phyloP scores from a whole-genome alignment of 2,888 invertebrate genomes.

The Drosophila greeni region DNA sequence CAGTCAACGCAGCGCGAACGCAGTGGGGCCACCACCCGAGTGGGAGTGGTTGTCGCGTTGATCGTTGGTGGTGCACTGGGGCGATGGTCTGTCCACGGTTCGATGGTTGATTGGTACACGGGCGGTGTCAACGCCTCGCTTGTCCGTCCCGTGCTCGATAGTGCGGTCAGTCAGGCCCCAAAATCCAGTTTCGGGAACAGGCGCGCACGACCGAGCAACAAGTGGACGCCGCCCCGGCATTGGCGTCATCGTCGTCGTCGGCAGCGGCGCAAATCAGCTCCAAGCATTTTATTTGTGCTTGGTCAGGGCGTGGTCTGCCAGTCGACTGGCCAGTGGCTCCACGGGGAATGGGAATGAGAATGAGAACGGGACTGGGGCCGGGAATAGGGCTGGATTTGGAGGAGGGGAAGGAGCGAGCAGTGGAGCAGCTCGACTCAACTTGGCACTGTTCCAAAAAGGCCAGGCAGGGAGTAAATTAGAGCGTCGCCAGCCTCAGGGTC shows the following conservation, averaged over 20 bases:
- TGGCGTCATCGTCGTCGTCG: constrained; percentile 30
- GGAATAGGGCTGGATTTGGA: constrained; percentile 6
- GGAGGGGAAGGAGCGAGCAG: not conserved
- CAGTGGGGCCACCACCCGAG: constrained; percentile 5
- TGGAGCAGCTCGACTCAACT: constrained; percentile 20
- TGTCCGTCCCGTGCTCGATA: constrained; percentile 66
- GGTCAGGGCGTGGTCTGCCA: constrained; percentile 45
- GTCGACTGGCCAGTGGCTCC: constrained; percentile 37
- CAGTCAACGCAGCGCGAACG: constrained; percentile 45
- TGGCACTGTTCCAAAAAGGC: constrained; percentile 44
- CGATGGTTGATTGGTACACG: constrained; percentile 39
- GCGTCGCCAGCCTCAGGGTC: constrained; percentile 23
- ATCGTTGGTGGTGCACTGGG: constrained; percentile 17
- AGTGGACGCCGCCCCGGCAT: constrained; percentile 41
- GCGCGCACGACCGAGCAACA: constrained; percentile 69
- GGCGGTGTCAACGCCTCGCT: constrained; percentile 42
- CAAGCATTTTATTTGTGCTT: constrained; percentile 31
- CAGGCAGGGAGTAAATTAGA: constrained; percentile 44
- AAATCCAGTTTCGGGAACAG: constrained; percentile 78
- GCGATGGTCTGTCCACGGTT: constrained; percentile 28
- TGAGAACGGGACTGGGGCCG: not conserved
- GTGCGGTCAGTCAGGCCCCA: constrained; percentile 79
- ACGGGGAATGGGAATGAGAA: not conserved
- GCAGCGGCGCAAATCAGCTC: constrained; percentile 48
- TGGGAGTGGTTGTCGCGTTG: constrained; percentile 22